Evolutionary conservation across 92 coral and sea anemone genomes (phyloP), one percentile per base, ranked within the genome.

Genomic region (Muricea muricata): DNA sequence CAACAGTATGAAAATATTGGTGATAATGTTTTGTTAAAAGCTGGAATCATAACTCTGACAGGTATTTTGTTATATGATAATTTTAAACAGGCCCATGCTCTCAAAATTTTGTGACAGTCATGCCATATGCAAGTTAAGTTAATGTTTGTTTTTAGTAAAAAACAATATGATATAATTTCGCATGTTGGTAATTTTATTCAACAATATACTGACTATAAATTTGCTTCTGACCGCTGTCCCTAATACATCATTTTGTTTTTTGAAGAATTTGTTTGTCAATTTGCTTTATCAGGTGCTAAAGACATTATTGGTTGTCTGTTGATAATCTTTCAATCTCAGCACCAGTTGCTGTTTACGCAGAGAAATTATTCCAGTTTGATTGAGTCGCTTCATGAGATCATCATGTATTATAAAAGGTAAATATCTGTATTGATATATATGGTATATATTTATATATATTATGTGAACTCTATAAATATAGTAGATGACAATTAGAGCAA

Each of bases 221-320:
- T n/a, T n/a, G n/a, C n/a, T n/a, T n/a, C n/a, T n/a, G n/a, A n/a
- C n/a, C n/a, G n/a, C n/a, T n/a, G n/a, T n/a, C n/a, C n/a, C n/a
- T n/a, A n/a, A n/a, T n/a, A n/a, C n/a, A n/a, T n/a, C n/a, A n/a
- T n/a, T n/a, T n/a, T n/a, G n/a, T n/a, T n/a, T n/a, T n/a, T n/a
- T n/a, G 32, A 61, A 8, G 14, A 24, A 61, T 61, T 17, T 23
- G 11, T 20, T 61, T 20, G 25, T 32, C 69, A 61, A 61, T 29
- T 7, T 68, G 35, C 13, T 71, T 71, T 71, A 21, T 37, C 9
- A 71, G 78, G 78, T 71, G 55, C 29, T 7, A 37, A 37, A 71
- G 78, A 71, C 42, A 57, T n/a, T 23, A 31, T 71, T 37, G 78
- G 78, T 6, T 71, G 55, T 35, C 78, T 40, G 20, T 34, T 71